These are phyloP conservation scores for Endomychus coccineus DNA, from an alignment of 2,888 invertebrate genomes.

Conservation along the genomic window DNA sequence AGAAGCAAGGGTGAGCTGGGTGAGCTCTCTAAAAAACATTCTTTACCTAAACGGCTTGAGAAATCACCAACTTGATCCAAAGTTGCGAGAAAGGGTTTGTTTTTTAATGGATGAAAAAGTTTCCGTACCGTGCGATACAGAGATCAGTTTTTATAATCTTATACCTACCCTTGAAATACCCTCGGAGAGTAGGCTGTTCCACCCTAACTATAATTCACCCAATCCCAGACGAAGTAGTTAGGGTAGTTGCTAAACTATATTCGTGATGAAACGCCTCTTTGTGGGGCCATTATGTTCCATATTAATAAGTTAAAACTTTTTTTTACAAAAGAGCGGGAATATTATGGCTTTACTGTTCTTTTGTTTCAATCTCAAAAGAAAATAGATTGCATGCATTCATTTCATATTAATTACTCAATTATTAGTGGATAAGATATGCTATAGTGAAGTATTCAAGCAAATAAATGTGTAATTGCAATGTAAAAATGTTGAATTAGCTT, in stretches of 20 bases:
- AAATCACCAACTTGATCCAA: too few relatives aligned
- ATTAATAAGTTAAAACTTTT: conserved; percentile 17
- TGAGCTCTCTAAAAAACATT: too few relatives aligned
- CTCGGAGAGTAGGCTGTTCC: conserved; percentile 10
- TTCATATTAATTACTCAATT: too few relatives aligned
- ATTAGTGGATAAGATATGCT: too few relatives aligned
- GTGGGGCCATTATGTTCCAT: conserved; percentile 22
- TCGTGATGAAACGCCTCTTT: conserved; percentile 31
- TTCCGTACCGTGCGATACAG: conserved; percentile 7
- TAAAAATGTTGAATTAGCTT: too few relatives aligned
- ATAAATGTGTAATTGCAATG: too few relatives aligned
- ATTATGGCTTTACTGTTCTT: too few relatives aligned
- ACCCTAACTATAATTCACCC: conserved; percentile 17
- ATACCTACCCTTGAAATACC: conserved; percentile 12
- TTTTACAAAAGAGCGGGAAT: conserved; percentile 8
- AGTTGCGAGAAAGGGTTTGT: conserved; percentile 18
- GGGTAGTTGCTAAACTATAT: conserved; percentile 28
- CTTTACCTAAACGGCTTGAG: too few relatives aligned
- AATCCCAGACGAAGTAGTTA: conserved; percentile 16
- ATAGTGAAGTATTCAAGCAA: too few relatives aligned
- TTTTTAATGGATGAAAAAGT: conserved; percentile 17
- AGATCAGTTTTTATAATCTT: conserved; percentile 8
- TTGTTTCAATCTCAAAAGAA: too few relatives aligned
- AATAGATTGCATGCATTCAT: too few relatives aligned
- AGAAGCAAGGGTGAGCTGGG: too few relatives aligned